Percentiles rank a stretch among this genome's conserved stretches.
Evolutionary conservation across 1,140 invertebrate genomes (phyloP).

Genomic region (Drosophila nasuta): DNA sequence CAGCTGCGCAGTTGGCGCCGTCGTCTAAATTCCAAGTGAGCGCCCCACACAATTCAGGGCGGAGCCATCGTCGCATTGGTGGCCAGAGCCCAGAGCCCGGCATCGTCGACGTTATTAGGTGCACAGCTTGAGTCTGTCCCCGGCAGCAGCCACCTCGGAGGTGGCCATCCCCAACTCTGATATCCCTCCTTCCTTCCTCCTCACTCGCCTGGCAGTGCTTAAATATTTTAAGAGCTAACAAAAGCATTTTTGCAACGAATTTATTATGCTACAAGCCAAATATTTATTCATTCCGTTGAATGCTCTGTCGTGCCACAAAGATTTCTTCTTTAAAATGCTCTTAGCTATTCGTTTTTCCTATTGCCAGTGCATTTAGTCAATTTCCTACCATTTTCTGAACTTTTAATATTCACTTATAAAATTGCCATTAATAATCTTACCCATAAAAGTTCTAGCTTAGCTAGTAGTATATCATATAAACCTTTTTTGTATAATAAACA

Average conservation of each 20-base stretch:
- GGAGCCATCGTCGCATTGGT: constrained; percentile 75
- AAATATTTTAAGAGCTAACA: constrained; percentile 81
- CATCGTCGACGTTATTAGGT: constrained; percentile 56
- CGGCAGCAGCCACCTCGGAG: constrained; percentile 13
- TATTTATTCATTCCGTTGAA: constrained; percentile 51
- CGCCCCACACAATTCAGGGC: constrained; percentile 68
- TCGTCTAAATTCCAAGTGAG: constrained; percentile 68
- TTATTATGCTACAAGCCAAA: constrained; percentile 69
- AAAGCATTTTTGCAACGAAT: constrained; percentile 73
- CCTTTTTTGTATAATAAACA: no score
- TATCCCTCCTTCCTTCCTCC: not conserved
- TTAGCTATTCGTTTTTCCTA: not conserved
- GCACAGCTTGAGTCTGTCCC: constrained; percentile 34
- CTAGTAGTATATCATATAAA: no score
- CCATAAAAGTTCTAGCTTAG: no score
- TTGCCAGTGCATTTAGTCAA: not conserved
- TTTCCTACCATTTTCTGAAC: not conserved
- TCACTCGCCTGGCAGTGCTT: constrained; percentile 48
- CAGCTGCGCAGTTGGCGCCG: constrained; percentile 70
- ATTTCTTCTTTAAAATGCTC: constrained; percentile 37
- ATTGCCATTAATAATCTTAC: not conserved
- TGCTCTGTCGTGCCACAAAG: constrained; percentile 3
- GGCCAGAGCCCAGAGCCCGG: constrained; percentile 46
- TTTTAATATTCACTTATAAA: not conserved
- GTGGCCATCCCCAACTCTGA: constrained; percentile 6